Evolutionary conservation across 2,113 vertebrate species (phyloP).

Genomic region (Vulpes lagopus): DNA sequence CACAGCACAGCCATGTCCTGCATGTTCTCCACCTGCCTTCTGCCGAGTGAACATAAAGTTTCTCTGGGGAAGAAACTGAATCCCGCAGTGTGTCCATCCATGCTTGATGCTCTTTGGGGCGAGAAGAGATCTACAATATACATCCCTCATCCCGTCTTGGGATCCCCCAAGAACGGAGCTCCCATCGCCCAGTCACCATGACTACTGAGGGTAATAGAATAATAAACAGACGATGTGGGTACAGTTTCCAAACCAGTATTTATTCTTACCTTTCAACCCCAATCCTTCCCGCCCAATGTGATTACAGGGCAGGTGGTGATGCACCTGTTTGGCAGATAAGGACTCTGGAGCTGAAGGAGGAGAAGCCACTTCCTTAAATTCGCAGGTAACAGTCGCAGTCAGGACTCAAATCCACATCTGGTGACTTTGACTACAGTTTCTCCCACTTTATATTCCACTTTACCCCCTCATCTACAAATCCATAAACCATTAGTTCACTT

Average conservation of each 20-base stretch:
- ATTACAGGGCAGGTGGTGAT: not conserved
- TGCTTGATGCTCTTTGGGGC: not conserved
- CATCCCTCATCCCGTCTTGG: too few relatives aligned
- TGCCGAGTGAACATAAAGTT: not conserved
- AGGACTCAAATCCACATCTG: not conserved
- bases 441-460: not conserved
- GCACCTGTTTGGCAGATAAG: not conserved
- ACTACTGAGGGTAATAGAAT: not conserved
- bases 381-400: fast-evolving
- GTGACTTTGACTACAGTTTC: not conserved
- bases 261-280: too few relatives aligned
- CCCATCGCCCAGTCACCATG: fast-evolving
- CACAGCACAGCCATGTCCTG: fast-evolving
- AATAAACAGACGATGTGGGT: not conserved
- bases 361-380: too few relatives aligned
- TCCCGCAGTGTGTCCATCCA: fast-evolving
- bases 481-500: not conserved
- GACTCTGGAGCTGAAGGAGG: not conserved
- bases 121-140: not conserved
- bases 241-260: not conserved
- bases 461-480: not conserved
- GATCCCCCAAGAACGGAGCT: not conserved
- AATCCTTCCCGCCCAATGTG: not conserved
- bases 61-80: not conserved
- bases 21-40: not conserved